Conservation (phyloP, 1,140 invertebrate genomes). For the Lepidurus couesii region DNA sequence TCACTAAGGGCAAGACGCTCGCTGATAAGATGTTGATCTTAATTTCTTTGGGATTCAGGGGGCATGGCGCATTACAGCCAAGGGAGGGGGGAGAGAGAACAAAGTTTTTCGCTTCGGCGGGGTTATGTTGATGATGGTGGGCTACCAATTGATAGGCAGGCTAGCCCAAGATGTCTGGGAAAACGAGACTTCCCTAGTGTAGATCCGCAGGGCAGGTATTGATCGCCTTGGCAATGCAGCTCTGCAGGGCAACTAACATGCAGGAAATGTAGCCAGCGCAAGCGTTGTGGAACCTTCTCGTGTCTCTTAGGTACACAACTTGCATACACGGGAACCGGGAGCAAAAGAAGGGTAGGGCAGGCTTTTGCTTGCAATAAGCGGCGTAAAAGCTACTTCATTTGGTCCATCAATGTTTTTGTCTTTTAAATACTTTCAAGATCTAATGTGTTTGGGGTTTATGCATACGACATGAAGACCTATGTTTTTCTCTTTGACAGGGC, state of each 20-base stretch:
- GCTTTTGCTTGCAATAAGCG: too few species aligned
- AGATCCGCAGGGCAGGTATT: slow-evolving; percentile 7
- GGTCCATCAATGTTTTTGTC: slow-evolving; percentile 3
- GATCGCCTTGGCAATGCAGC: slow-evolving; percentile 1
- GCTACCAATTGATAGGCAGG: background rate
- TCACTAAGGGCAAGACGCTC: too few species aligned
- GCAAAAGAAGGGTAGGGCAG: background rate
- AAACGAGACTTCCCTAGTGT: background rate
- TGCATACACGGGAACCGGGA: background rate
- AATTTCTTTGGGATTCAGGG: background rate
- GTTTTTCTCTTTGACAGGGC: slow-evolving; percentile 57
- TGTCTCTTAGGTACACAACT: background rate
- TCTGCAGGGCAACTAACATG: background rate
- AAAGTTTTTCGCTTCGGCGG: background rate
- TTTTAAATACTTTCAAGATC: background rate
- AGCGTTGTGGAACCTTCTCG: background rate
- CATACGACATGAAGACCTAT: background rate
- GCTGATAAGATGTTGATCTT: background rate
- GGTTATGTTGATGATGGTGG: slow-evolving; percentile 3
- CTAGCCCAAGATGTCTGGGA: slow-evolving; percentile 10
- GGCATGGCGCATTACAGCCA: background rate
- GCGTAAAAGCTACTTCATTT: slow-evolving; percentile 24
- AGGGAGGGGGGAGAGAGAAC: background rate
- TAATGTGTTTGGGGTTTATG: too few species aligned
- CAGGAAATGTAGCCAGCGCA: slow-evolving; percentile 8